Conservation (phyloP, 1,140 invertebrate genomes). For the Drosophila ambigua region DNA sequence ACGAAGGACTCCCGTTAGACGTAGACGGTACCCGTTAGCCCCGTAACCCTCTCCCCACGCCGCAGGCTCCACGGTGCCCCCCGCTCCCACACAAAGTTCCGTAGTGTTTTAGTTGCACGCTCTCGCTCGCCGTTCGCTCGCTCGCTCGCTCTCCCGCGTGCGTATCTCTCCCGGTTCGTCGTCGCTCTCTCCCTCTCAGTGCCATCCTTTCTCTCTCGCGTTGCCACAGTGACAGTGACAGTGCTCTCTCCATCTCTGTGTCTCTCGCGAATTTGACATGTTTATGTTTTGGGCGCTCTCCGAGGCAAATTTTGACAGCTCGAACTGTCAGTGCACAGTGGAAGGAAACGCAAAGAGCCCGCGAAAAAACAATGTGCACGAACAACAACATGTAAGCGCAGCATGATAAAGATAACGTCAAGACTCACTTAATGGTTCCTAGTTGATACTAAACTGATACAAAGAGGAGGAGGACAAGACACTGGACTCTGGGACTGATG, state of each 20-base stretch:
- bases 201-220: slow-evolving; percentile 11
- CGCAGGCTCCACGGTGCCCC: slow-evolving; percentile 29
- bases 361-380: slow-evolving; percentile 18
- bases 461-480: slow-evolving; percentile 32
- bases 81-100: slow-evolving; percentile 24
- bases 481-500: slow-evolving; percentile 16
- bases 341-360: slow-evolving; percentile 35
- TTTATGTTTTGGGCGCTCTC: slow-evolving; percentile 80
- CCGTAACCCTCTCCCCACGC: slow-evolving; percentile 9
- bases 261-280: slow-evolving; percentile 60
- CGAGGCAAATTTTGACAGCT: slow-evolving; percentile 73
- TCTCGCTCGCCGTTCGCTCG: slow-evolving; percentile 26
- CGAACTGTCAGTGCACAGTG: slow-evolving; percentile 74
- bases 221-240: slow-evolving; percentile 1
- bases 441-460: slow-evolving; percentile 67
- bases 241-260: slow-evolving; percentile 29
- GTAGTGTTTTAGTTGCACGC: slow-evolving; percentile 69
- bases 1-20: slow-evolving; percentile 49
- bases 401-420: slow-evolving; percentile 15
- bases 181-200: slow-evolving; percentile 6
- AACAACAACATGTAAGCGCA: slow-evolving; percentile 27
- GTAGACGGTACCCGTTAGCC: slow-evolving; percentile 42
- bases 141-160: slow-evolving; percentile 30
- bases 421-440: slow-evolving; percentile 69
- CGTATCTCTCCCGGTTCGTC: slow-evolving; percentile 3